Percentiles rank a stretch among this genome's conserved stretches.
Conservation (phyloP, 2,797 vertebrate genomes). For the Phylloscopus collybita region DNA sequence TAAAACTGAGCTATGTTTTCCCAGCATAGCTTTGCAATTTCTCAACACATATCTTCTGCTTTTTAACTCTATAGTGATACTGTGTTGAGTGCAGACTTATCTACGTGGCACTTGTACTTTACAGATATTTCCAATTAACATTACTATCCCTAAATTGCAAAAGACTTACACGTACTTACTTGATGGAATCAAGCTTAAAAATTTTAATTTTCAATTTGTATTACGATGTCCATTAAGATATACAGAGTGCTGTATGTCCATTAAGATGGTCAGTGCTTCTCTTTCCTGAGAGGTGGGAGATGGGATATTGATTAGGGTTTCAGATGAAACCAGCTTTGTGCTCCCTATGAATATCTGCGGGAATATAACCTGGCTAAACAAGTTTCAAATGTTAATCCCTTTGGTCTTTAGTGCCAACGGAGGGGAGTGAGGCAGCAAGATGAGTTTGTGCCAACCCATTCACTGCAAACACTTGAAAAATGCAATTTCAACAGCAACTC, state of each 20-base stretch:
- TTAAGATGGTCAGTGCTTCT: not conserved
- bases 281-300: not conserved
- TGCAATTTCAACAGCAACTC: not conserved
- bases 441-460: not conserved
- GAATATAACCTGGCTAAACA: not conserved
- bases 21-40: not conserved
- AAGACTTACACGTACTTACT: not conserved
- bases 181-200: not conserved
- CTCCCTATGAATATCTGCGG: not conserved
- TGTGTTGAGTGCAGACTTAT: not conserved
- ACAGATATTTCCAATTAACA: not conserved
- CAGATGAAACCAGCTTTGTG: not conserved
- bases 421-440: not conserved
- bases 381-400: not conserved
- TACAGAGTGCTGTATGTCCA: not conserved
- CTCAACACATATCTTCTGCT: not conserved
- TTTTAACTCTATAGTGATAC: not conserved
- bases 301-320: not conserved
- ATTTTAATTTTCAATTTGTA: not conserved
- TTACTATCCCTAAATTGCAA: not conserved
- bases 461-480: not conserved
- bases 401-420: not conserved
- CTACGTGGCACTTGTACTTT: not conserved
- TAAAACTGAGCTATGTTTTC: not conserved
- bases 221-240: rapidly evolving